Conservation (phyloP, 1,140 invertebrate species). For the Aphelenchoides fujianensis region DNA sequence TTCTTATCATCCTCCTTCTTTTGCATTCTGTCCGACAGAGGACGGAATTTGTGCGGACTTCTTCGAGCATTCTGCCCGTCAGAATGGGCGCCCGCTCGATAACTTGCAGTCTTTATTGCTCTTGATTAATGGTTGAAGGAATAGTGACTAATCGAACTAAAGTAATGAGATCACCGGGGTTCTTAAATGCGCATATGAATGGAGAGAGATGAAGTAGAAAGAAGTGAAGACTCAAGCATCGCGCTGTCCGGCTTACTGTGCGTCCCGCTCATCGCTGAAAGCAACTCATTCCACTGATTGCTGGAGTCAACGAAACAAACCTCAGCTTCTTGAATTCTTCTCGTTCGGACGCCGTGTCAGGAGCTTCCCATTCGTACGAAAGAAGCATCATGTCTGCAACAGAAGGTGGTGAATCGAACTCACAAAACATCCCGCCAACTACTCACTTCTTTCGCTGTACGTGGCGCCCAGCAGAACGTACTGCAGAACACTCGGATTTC, state of each 20-base stretch:
- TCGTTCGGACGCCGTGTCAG: slow-evolving; percentile 79
- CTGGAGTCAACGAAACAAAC: neutral
- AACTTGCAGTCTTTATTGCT: too few relatives aligned
- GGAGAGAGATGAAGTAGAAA: neutral
- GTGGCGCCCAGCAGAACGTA: slow-evolving; percentile 77
- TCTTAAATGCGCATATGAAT: neutral
- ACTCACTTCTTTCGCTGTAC: slow-evolving; percentile 78
- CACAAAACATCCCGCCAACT: too few relatives aligned
- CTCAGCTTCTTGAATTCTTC: slow-evolving; percentile 72
- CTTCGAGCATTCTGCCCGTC: too few relatives aligned
- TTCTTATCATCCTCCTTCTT: too few relatives aligned
- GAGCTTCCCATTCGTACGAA: slow-evolving; percentile 82
- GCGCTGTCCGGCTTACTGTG: neutral
- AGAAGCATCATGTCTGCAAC: slow-evolving; percentile 75
- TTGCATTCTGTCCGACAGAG: too few relatives aligned
- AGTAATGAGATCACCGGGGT: neutral
- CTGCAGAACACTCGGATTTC: slow-evolving; percentile 74
- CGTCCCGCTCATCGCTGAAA: slow-evolving; percentile 11
- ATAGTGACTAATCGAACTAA: too few relatives aligned
- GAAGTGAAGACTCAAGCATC: too few relatives aligned
- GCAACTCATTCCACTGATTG: too few relatives aligned
- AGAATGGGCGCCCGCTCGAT: too few relatives aligned
- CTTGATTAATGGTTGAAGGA: too few relatives aligned
- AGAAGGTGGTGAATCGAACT: too few relatives aligned
- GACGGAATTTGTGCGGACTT: too few relatives aligned